Base-by-base conservation (phyloP, 2,888 invertebrate genomes). In the Leptinotarsa peninsularis region DNA sequence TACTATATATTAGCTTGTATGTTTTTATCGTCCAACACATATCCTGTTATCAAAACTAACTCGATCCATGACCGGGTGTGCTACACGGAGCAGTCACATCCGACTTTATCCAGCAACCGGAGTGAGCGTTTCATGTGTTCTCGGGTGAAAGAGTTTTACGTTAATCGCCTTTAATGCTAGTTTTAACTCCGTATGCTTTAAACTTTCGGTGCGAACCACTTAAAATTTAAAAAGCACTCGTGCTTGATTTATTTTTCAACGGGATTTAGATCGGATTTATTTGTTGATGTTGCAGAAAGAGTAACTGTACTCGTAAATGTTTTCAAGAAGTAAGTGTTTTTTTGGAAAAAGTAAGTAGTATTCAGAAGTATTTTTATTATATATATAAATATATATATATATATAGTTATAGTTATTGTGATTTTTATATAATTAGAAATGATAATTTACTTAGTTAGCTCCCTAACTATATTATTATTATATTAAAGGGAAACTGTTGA, bases 111-210 rank as follows among this genome's bases (percentile, higher is more conserved):
- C 49, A 69, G 13, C 17, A 18, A 2, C 17, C 14, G 4, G 14
- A 58, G 21, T 15, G 58, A 43, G 18, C 18, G 54, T 69, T 56
- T 33, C 18, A 69, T 33, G 52, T 21, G 75, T 73, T 78, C 77
- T 73, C 75, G 73, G 78, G 72, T 76, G 70, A 75, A 71, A 76
- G 76, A 79, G 79, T 77, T 79, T 76, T 73, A 77, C 76, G 79
- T 79, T 79, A 80, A 81, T 79, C 79, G 77, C 71, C 76, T 76
- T 75, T 79, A 77, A 78, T 78, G 74, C 79, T 78, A 77, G 77
- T 79, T 78, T 77, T 72, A 72, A 71, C 67, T 52, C 73, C 69
- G 75, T 71, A 67, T 67, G 67, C 74, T 75, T 58, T 18, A 71
- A 78, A 77, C 68, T 78, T 74, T 79, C 49, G 66, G 77, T 74